A percentile compares a stretch with the other conserved stretches of the same genome.
Evolutionary conservation across 1,140 invertebrate genomes (phyloP).

Genomic region (Brachionus paranguensis): DNA sequence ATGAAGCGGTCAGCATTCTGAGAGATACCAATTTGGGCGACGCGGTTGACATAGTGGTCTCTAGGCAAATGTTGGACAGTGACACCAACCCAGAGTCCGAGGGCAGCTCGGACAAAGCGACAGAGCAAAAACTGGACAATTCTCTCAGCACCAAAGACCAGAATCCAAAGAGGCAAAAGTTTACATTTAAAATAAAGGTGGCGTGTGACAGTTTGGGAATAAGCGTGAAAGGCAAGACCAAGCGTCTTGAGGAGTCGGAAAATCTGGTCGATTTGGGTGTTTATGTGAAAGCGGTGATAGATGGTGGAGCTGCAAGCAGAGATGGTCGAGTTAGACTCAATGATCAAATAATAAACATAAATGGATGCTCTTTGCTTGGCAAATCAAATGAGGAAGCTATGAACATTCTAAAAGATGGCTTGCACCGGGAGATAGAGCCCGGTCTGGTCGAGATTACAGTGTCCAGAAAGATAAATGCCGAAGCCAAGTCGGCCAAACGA

Average conservation of each 20-base stretch:
- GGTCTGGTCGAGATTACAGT: conserved; percentile 9
- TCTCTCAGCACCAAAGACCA: neutral
- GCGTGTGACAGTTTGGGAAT: conserved; percentile 93
- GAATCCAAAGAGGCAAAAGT: conserved; percentile 41
- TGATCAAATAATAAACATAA: conserved; percentile 26
- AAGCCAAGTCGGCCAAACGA: neutral
- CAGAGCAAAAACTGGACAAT: neutral
- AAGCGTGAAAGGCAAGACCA: conserved; percentile 89
- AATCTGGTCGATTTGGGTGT: conserved; percentile 75
- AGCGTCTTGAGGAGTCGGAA: conserved; percentile 53
- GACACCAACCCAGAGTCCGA: neutral
- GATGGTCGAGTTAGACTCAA: neutral
- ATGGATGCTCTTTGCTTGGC: neutral
- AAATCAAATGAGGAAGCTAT: conserved; percentile 23
- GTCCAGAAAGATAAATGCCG: neutral
- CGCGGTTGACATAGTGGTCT: neutral
- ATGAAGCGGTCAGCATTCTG: conserved; percentile 79
- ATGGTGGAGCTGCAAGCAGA: conserved; percentile 79
- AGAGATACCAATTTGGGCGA: conserved; percentile 65
- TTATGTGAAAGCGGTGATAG: conserved; percentile 90
- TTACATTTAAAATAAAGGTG: conserved; percentile 86
- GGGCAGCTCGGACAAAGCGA: neutral
- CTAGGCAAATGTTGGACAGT: neutral
- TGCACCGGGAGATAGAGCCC: neutral
- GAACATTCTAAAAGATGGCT: conserved; percentile 10